Percentiles rank a stretch among this genome's conserved stretches.
Evolutionary conservation across 2,113 vertebrate genomes (phyloP).

Genomic region (Corythornis cristatus): DNA sequence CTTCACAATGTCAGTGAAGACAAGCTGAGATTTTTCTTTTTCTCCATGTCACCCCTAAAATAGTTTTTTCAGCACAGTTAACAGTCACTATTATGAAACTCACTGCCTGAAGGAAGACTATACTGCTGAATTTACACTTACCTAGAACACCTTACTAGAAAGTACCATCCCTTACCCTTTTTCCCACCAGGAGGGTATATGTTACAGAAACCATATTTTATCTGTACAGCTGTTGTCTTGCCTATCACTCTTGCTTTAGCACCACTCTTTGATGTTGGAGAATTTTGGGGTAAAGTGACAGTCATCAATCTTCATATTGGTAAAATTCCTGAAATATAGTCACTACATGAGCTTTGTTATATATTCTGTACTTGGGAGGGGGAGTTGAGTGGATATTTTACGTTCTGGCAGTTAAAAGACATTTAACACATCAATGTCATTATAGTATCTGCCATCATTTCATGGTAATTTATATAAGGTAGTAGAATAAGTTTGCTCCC

Average conservation of each 20-base stretch:
- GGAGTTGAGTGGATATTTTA: not conserved
- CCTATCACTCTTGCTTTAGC: not conserved
- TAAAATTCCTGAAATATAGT: not conserved
- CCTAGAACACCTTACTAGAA: not conserved
- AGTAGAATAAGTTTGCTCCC: not conserved
- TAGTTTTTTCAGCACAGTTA: not conserved
- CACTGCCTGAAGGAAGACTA: not conserved
- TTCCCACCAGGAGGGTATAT: not conserved
- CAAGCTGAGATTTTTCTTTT: not conserved
- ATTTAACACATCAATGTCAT: not conserved
- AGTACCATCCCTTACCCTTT: constrained; percentile 36
- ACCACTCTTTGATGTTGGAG: constrained; percentile 48
- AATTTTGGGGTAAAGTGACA: not conserved
- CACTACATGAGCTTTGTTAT: not conserved
- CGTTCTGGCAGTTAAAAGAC: not conserved
- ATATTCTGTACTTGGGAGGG: not conserved
- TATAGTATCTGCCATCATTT: not conserved
- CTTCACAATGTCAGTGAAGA: not conserved
- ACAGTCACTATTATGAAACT: not conserved
- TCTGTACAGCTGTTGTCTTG: constrained; percentile 23
- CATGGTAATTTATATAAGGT: not conserved
- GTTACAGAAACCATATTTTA: not conserved
- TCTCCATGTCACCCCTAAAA: not conserved
- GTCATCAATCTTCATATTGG: not conserved
- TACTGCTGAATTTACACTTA: not conserved